Evolutionary conservation across 2,888 invertebrate genomes (phyloP), one percentile per base, ranked within the genome.

Genomic region (Cataglyphis altisquamis): DNA sequence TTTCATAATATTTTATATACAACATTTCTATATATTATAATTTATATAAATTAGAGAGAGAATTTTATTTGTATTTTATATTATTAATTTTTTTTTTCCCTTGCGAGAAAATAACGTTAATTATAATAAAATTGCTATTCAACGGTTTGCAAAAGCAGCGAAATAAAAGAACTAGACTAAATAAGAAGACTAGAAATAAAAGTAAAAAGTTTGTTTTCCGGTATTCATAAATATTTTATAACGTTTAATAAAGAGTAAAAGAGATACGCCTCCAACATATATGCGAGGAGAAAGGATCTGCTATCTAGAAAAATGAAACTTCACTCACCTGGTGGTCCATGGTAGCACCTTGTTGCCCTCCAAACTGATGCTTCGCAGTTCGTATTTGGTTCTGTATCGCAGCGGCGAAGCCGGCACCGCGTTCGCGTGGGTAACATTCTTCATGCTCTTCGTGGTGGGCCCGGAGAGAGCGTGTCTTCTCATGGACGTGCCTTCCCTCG

Each of bases 341-440:
- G 95, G 95, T 15, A 95, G 88, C 41, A 94, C 94, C 83, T 94
- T 94, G 89, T 93, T 93, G 29, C 95, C 94, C 91, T 95, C 95
- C 89, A 95, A 95, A 89, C 95, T 95, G 91, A 95, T 95, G 89
- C 95, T 95, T 63, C 95, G 89, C 63, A 95, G 89, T 88, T 95
- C 95, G 89, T 95, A 95, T 87, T 95, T 95, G 87, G 94, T 92
- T 57, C 94, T 90, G 45, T 93, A 90, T 21, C 93, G 91, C 29
- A 94, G 91, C 1, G 94, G 93, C 4, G 94, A 94, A 8, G 92
- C 92, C 0, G 92, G 92, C 10, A 89, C 83, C 18, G 87, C 83
- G 41, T 89, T 84, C 3, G 73, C 25, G 29, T 88, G 86, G 25
- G 84, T 48, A 36, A 90, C 87, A 84, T 91, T 93, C 63, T 91